Evolutionary conservation across 2,888 invertebrate genomes (phyloP).

Genomic region (Neoitamus cyanurus): DNA sequence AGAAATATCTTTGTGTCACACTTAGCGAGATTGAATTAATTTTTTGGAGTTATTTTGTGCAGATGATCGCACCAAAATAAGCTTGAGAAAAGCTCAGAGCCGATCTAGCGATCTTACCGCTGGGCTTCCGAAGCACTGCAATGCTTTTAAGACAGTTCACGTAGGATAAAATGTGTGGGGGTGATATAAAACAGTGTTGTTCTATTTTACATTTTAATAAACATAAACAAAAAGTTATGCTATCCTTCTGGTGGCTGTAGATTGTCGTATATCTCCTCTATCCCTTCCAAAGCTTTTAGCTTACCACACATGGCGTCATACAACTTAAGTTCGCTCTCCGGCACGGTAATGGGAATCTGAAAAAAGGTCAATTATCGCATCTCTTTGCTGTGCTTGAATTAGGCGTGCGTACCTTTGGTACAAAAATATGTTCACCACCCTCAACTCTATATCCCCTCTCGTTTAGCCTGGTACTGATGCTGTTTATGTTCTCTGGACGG

Average conservation of each 20-base stretch:
- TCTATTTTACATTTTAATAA: too few species aligned
- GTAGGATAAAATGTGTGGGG: too few species aligned
- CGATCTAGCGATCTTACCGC: too few species aligned
- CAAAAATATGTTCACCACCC: slow-evolving; percentile 59
- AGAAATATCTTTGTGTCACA: too few species aligned
- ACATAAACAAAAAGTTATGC: neutral
- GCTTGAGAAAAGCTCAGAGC: too few species aligned
- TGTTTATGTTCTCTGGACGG: slow-evolving; percentile 66
- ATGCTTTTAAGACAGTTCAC: too few species aligned
- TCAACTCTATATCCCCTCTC: slow-evolving; percentile 58
- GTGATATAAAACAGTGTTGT: too few species aligned
- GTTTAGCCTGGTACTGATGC: slow-evolving; percentile 68
- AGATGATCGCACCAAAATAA: too few species aligned
- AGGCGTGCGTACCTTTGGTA: slow-evolving; percentile 61
- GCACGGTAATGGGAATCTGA: slow-evolving; percentile 65
- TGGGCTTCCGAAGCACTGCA: too few species aligned
- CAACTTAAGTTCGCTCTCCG: slow-evolving; percentile 66
- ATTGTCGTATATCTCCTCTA: slow-evolving; percentile 72
- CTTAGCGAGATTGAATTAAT: too few species aligned
- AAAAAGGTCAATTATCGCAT: slow-evolving; percentile 60
- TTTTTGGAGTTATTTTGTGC: too few species aligned
- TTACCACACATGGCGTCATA: slow-evolving; percentile 68
- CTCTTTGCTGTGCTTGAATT: too few species aligned
- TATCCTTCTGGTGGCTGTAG: slow-evolving; percentile 58
- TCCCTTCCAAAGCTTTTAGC: slow-evolving; percentile 70